Evolutionary conservation across 2,113 vertebrate species (phyloP).

Genomic region (Picathartes gymnocephalus): DNA sequence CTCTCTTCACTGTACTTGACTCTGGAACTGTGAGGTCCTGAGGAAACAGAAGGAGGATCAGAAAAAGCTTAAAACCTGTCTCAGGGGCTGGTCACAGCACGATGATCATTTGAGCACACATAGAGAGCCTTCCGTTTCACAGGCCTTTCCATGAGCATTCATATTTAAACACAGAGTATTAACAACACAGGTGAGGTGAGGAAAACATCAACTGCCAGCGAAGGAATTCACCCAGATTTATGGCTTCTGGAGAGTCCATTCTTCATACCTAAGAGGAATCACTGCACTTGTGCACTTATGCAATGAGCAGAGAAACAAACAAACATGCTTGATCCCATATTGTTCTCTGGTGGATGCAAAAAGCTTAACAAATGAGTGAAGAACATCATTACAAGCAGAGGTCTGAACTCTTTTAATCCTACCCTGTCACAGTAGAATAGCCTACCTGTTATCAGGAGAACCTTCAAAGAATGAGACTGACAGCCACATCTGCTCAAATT

Average conservation of each 20-base stretch:
- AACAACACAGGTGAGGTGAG: background rate
- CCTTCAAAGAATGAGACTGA: background rate
- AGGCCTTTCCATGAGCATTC: background rate
- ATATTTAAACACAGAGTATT: background rate
- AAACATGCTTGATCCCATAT: background rate
- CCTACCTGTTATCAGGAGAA: background rate
- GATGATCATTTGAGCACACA: background rate
- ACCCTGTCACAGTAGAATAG: background rate
- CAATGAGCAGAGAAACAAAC: background rate
- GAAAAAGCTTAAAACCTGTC: background rate
- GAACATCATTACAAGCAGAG: background rate
- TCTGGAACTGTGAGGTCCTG: conserved; percentile 94
- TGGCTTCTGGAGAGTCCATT: background rate
- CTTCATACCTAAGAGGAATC: background rate
- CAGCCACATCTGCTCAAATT: background rate
- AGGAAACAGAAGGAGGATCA: conserved; percentile 68
- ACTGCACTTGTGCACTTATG: background rate
- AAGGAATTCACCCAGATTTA: background rate
- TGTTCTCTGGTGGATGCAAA: background rate
- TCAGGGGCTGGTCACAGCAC: background rate
- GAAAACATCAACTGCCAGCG: background rate
- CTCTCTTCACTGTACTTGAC: conserved; percentile 90
- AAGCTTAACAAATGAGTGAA: background rate
- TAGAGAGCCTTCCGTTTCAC: background rate
- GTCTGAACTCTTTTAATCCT: background rate